These are phyloP conservation scores for Petrocephalus sullivani DNA, from an alignment of 2,797 vertebrate genomes.

Conservation along the genomic window DNA sequence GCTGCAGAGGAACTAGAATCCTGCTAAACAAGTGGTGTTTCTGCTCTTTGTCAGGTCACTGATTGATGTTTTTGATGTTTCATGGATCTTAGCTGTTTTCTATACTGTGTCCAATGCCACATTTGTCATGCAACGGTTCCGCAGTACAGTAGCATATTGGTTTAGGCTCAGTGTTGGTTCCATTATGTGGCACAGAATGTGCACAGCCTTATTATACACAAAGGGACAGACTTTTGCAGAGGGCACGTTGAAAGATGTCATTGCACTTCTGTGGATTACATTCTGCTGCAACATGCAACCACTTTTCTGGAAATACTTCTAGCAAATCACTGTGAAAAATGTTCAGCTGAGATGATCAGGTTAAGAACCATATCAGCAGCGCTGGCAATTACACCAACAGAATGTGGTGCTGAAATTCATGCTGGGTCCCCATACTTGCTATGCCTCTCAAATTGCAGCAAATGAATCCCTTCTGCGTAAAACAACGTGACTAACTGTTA, in stretches of 20 bases:
- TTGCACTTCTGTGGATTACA: neutral
- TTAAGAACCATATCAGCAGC: neutral
- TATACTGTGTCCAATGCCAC: neutral
- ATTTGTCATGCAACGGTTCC: neutral
- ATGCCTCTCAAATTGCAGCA: neutral
- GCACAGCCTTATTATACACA: neutral
- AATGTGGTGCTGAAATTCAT: neutral
- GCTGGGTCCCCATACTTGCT: neutral
- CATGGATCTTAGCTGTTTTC: neutral
- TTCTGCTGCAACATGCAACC: neutral
- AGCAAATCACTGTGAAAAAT: neutral
- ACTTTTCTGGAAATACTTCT: neutral
- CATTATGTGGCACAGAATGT: neutral
- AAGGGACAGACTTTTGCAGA: neutral
- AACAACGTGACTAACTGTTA: neutral
- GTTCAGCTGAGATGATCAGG: neutral
- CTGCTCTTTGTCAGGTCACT: neutral
- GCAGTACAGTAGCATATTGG: neutral
- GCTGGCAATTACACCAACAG: neutral
- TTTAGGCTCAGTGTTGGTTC: neutral
- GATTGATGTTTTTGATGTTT: neutral
- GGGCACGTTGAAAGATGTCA: neutral
- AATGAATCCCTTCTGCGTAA: neutral
- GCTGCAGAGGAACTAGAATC: slow-evolving; percentile 40
- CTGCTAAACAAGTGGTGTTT: slow-evolving; percentile 10